Conservation (phyloP, 2,888 invertebrate genomes). For the Drosophila quasianomalipes region DNA sequence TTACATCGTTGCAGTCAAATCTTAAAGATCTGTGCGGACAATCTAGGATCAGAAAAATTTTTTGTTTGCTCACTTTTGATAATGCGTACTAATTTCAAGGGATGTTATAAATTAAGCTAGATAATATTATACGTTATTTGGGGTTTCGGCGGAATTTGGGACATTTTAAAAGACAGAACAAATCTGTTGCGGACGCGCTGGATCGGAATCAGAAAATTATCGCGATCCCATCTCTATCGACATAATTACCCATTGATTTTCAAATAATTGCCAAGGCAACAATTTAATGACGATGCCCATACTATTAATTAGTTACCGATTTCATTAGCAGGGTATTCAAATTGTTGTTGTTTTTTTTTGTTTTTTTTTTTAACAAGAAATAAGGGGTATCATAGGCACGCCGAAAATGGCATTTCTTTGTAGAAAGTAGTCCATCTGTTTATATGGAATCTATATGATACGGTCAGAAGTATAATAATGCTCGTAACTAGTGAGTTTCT, state of each 20-base stretch:
- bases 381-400: no score
- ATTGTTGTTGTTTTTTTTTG: constrained; percentile 16
- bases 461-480: no score
- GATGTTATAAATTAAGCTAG: neutral
- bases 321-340: constrained; percentile 34
- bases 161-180: neutral
- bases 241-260: neutral
- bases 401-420: no score
- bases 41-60: neutral
- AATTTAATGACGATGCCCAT: neutral
- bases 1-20: neutral
- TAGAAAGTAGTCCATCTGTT: no score
- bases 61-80: neutral
- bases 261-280: neutral
- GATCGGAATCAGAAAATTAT: neutral
- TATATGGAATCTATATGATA: neutral
- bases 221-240: neutral
- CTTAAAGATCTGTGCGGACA: accelerated
- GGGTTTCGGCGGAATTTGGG: neutral
- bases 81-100: neutral
- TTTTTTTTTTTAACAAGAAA: neutral
- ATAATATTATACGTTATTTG: neutral
- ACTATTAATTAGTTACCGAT: neutral
- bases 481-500: neutral
- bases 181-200: neutral